These are phyloP conservation scores for Pantherophis alleghaniensis DNA, from an alignment of 2,797 vertebrate species.

Conservation along the genomic window DNA sequence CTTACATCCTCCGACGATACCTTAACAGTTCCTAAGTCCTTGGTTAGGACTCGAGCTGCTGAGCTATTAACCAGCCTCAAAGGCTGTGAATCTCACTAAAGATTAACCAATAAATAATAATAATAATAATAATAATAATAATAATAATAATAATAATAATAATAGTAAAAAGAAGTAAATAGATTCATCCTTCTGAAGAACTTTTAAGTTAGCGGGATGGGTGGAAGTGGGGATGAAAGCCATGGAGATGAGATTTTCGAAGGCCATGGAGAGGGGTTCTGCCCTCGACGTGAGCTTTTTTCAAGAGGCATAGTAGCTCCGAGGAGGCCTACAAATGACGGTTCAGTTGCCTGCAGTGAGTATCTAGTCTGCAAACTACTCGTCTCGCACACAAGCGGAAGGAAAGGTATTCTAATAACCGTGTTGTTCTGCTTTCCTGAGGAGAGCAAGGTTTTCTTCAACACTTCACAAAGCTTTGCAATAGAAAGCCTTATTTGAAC, in stretches of 20 bases:
- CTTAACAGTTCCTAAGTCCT: too few relatives aligned
- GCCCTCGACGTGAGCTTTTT: background rate
- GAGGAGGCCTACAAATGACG: background rate
- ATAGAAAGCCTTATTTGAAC: background rate
- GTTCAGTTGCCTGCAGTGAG: background rate
- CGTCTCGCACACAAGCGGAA: background rate
- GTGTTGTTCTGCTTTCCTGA: background rate
- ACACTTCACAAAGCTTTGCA: background rate
- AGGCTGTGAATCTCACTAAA: too few relatives aligned
- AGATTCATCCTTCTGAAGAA: background rate
- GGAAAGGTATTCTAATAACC: background rate
- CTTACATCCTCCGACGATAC: too few relatives aligned
- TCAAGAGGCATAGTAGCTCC: background rate
- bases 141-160: background rate
- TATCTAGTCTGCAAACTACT: background rate
- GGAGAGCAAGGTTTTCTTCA: background rate
- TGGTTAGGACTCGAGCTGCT: too few relatives aligned
- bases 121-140: background rate
- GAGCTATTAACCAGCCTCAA: too few relatives aligned
- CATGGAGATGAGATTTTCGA: background rate
- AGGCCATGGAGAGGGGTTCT: background rate
- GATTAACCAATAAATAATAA: background rate
- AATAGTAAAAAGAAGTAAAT: background rate
- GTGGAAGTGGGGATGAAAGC: background rate
- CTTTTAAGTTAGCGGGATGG: background rate